Evolutionary conservation across 2,888 invertebrate genomes (phyloP), one percentile per base, ranked within the genome.

Genomic region (Hirtodrosophila alboralis): DNA sequence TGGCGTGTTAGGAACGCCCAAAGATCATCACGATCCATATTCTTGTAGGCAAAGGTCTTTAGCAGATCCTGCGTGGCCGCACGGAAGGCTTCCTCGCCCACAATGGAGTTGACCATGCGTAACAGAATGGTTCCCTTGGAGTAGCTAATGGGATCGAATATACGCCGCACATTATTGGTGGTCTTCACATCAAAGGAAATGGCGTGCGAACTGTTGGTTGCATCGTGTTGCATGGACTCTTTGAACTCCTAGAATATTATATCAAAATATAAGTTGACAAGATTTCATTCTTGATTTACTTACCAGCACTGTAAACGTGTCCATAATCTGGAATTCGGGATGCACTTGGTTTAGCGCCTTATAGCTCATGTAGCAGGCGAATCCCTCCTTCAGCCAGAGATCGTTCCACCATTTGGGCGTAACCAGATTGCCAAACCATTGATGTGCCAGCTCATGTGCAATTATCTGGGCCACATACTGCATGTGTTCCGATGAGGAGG

Each of bases 381-480:
- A 95, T 0, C 93, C 95, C 85, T 95, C 95, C 80, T 94, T 95
- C 0, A 95, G 88, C 95, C 95, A 95, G 0, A 94, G 92, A 68
- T 92, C 93, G 0, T 93, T 92, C 95, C 95, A 95, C 91, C 94
- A 95, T 14, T 91, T 87, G 0, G 94, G 92, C 0, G 94, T 93
- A 0, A 96, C 94, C 70, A 94, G 92, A 86, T 95, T 94, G 0
- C 96, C 96, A 84, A 95, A 96, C 95, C 96, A 96, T 92, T 94
- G 94, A 84, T 97, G 96, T 0, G 91, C 90, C 56, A 92, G 92
- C 77, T 93, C 93, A 81, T 93, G 93, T 18, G 92, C 91, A 61
- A 93, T 91, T 53, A 92, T 92, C 4, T 75, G 54, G 12, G 76
- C 68, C 61, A 80, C 84, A 69, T 87, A 90, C 52, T 89, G 64